Conservation (phyloP, 2,113 vertebrate species). For the Seriola dumerili region DNA sequence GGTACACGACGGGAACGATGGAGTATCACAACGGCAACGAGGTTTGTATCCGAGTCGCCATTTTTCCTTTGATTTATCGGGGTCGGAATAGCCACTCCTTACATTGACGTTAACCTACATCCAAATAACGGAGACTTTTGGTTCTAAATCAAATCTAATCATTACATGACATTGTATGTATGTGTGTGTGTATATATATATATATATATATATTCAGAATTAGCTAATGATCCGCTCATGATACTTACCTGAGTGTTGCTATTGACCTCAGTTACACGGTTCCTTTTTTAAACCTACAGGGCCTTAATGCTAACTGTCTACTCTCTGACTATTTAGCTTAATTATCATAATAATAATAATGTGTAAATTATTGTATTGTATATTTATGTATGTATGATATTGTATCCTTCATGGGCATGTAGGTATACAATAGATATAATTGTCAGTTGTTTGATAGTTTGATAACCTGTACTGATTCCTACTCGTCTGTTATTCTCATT, state of each 20-base stretch:
- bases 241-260: too few species aligned
- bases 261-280: too few species aligned
- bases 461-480: neutral
- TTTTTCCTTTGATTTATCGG: neutral
- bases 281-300: neutral
- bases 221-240: neutral
- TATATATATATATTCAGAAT: neutral
- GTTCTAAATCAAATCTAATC: neutral
- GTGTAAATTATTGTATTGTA: neutral
- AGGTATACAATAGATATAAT: neutral
- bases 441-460: neutral
- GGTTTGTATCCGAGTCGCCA: constrained; percentile 51
- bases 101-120: neutral
- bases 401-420: neutral
- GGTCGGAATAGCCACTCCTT: neutral
- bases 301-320: neutral
- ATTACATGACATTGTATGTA: neutral
- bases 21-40: constrained; percentile 79
- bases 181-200: too few species aligned
- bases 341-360: neutral
- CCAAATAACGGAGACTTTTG: too few species aligned
- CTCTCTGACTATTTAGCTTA: too few species aligned
- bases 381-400: neutral
- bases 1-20: constrained; percentile 68
- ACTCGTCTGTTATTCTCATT: neutral